Base-by-base conservation (phyloP, 2,113 vertebrate genomes). In the Agelaius phoeniceus region DNA sequence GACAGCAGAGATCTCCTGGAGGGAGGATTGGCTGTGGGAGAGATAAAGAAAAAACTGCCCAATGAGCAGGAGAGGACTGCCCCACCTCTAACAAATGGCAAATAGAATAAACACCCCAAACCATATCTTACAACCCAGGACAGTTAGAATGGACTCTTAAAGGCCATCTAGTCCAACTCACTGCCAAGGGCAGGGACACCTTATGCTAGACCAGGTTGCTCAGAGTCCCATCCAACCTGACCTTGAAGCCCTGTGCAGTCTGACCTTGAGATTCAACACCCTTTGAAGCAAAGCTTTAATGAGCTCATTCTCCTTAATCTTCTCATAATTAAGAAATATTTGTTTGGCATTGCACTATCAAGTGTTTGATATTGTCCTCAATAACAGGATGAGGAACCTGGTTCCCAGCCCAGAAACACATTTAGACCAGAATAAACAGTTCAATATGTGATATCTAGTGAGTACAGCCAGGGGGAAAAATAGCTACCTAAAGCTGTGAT, bases 361-460 rank as follows among this genome's bases (percentile, higher is more conserved):
- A 17, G 14, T n/a, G 11, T 28, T 80, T 3, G 4, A 22, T 55
- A 28, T 6, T 65, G 13, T 69, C 27, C 17, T 62, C 63, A 21
- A 4, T 30, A 65, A 46, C 20, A 46, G 12, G 14, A 39, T 16
- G 20, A 54, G 20, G 10, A 77, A 46, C 5, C 7, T 62, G n/a
- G 24, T 19, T 73, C 31, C 84, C 37, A 54, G 13, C 26, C n/a
- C 57, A 55, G 20, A 91, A 84, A 22, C 5, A 37, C 7, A 8
- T 15, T 55, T 43, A 68, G 39, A 69, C 4, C 21, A 63, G 43
- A 78, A 78, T 46, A 9, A 82, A 71, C 61, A 67, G 13, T 54
- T 24, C 27, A 37, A 13, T 69, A 3, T 48, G 7, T 0, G 1
- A 31, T 5, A 27, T 35, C 39, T 41, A 33, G 37, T 39, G 0